A percentile compares a stretch with the other conserved stretches of the same genome.
Conservation (phyloP, 2,113 vertebrate genomes). For the Argyrosomus japonicus region DNA sequence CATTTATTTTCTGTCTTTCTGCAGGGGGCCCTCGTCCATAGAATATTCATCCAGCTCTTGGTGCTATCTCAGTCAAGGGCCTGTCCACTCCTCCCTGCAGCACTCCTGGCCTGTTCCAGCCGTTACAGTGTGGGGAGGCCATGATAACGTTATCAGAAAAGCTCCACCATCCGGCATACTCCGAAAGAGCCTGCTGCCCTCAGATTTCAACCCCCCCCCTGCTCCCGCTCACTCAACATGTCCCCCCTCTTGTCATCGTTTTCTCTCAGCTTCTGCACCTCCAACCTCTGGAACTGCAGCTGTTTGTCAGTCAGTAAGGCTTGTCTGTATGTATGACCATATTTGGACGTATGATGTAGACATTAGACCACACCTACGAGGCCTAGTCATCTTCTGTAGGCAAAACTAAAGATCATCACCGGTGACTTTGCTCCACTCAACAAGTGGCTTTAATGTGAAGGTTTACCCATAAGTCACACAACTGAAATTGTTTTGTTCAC, state of each 20-base stretch:
- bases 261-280: not conserved
- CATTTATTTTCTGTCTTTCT: not conserved
- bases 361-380: conserved; percentile 2
- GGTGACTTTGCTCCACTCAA: not conserved
- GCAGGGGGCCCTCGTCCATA: conserved; percentile 2
- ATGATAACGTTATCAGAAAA: conserved; percentile 92
- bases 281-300: conserved; percentile 29
- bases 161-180: conserved; percentile 65
- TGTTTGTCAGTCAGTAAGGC: conserved; percentile 32
- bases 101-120: conserved; percentile 70
- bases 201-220: conserved; percentile 86
- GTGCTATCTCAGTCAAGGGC: conserved; percentile 69
- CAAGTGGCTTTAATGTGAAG: not conserved
- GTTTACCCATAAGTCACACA: not conserved
- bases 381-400: conserved; percentile 1
- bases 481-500: no score
- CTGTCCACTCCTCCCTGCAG: conserved; percentile 73
- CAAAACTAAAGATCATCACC: conserved; percentile 38
- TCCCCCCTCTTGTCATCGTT: conserved; percentile 25
- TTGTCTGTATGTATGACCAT: conserved; percentile 42
- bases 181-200: conserved; percentile 76
- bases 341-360: conserved; percentile 42
- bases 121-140: conserved; percentile 85
- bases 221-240: conserved; percentile 5
- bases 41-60: conserved; percentile 28